These are phyloP conservation scores for Chymomyza amoena DNA, from an alignment of 2,888 invertebrate species.

Conservation along the genomic window DNA sequence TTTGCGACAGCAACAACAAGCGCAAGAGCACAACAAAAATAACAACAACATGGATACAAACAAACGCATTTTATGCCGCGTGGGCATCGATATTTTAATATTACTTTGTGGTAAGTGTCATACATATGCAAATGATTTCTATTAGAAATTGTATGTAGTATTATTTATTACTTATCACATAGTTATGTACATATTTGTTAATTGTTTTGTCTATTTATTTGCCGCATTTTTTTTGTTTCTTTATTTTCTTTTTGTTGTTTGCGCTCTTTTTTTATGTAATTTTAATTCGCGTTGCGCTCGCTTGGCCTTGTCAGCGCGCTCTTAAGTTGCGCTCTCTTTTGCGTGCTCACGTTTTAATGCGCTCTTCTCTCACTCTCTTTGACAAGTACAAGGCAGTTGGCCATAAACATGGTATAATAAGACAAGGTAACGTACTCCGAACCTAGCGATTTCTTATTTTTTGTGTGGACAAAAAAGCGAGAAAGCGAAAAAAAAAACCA, in stretches of 20 bases:
- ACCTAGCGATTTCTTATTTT: too few species aligned
- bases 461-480: too few species aligned
- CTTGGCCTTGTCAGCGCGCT: not conserved
- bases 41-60: constrained; percentile 75
- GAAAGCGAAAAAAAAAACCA: too few species aligned
- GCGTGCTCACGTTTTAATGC: not conserved
- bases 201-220: not conserved
- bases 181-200: not conserved
- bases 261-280: constrained; percentile 8
- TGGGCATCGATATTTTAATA: constrained; percentile 84
- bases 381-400: not conserved
- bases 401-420: too few species aligned
- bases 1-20: constrained; percentile 28
- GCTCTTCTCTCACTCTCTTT: constrained; percentile 15
- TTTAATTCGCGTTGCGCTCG: not conserved
- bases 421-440: too few species aligned
- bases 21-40: constrained; percentile 36
- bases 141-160: not conserved
- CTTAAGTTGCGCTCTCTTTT: constrained; percentile 28
- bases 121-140: not conserved
- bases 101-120: constrained; percentile 86
- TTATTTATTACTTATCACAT: not conserved
- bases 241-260: not conserved
- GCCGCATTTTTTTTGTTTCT: constrained; percentile 1
- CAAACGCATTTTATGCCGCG: constrained; percentile 82